Conservation (phyloP, 2,888 invertebrate species). For the Drosophila monieri region DNA sequence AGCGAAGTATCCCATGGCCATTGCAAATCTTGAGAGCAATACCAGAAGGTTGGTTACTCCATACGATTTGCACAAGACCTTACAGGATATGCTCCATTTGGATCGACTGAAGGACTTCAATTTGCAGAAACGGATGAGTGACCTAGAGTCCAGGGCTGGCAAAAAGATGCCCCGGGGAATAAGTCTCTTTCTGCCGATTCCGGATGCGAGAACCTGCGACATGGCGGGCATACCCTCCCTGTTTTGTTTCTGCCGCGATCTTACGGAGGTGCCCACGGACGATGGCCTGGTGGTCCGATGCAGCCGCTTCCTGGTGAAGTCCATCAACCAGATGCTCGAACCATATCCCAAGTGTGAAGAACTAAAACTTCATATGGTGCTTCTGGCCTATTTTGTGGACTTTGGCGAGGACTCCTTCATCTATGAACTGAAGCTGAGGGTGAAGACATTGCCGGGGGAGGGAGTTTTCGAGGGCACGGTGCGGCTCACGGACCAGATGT, state of each 20-base stretch:
- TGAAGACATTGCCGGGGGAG: conserved; percentile 23
- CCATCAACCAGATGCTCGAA: conserved; percentile 35
- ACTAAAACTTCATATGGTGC: conserved; percentile 26
- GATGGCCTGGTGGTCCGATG: conserved; percentile 29
- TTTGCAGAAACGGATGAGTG: conserved; percentile 80
- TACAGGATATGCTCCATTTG: conserved; percentile 87
- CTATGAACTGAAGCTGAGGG: conserved; percentile 22
- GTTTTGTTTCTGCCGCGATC: conserved; percentile 91
- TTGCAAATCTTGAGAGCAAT: conserved; percentile 88
- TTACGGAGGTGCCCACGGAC: conserved; percentile 9
- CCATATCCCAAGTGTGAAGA: conserved; percentile 15
- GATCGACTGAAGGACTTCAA: conserved; percentile 84
- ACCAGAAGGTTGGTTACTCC: conserved; percentile 90
- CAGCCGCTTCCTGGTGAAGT: conserved; percentile 49
- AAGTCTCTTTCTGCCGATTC: conserved; percentile 90
- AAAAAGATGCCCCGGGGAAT: conserved; percentile 85
- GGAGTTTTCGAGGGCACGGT: conserved; percentile 35
- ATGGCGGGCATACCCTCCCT: conserved; percentile 90
- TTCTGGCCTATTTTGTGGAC: conserved; percentile 28
- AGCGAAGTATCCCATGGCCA: conserved; percentile 86
- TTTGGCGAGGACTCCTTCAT: conserved; percentile 11
- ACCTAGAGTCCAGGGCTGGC: conserved; percentile 24
- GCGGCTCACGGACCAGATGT: conserved; percentile 6
- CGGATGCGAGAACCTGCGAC: conserved; percentile 88
- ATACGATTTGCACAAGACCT: conserved; percentile 92